Evolutionary conservation across 2,797 vertebrate genomes (phyloP).

Genomic region (Micropoecilia bifurca): DNA sequence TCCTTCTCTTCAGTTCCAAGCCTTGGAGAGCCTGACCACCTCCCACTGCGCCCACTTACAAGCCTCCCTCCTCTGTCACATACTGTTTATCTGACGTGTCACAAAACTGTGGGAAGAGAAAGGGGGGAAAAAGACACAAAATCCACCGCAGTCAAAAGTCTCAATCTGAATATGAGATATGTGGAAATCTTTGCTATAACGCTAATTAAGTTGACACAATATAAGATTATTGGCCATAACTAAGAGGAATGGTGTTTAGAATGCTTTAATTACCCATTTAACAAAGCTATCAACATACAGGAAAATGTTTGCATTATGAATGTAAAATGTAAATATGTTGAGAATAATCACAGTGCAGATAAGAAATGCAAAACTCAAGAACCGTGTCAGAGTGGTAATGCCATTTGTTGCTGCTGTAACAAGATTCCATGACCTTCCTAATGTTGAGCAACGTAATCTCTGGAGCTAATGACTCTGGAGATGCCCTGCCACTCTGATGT

Average conservation of each 20-base stretch:
- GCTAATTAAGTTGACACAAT: not conserved
- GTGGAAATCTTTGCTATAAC: not conserved
- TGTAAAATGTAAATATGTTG: not conserved
- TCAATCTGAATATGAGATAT: constrained; percentile 6
- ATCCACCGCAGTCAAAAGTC: constrained; percentile 32
- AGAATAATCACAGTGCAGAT: not conserved
- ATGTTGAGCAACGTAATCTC: constrained; percentile 29
- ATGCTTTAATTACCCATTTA: not conserved
- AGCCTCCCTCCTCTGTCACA: constrained; percentile 52
- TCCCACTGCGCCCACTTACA: constrained; percentile 67
- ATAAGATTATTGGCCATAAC: not conserved
- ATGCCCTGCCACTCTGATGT: constrained; percentile 22
- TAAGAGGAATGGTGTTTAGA: not conserved
- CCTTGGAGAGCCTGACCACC: constrained; percentile 52
- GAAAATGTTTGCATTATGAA: not conserved
- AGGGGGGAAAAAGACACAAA: not conserved
- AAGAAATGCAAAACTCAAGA: constrained; percentile 11
- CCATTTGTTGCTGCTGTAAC: constrained; percentile 28
- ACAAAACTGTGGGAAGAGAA: not conserved
- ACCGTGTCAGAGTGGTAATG: constrained; percentile 48
- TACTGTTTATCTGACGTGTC: constrained; percentile 40
- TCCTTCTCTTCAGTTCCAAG: constrained; percentile 26
- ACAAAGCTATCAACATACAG: not conserved
- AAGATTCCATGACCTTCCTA: constrained; percentile 12
- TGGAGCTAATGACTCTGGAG: constrained; percentile 28